Evolutionary conservation across 2,113 vertebrate genomes (phyloP).

Genomic region (Cervus canadensis): DNA sequence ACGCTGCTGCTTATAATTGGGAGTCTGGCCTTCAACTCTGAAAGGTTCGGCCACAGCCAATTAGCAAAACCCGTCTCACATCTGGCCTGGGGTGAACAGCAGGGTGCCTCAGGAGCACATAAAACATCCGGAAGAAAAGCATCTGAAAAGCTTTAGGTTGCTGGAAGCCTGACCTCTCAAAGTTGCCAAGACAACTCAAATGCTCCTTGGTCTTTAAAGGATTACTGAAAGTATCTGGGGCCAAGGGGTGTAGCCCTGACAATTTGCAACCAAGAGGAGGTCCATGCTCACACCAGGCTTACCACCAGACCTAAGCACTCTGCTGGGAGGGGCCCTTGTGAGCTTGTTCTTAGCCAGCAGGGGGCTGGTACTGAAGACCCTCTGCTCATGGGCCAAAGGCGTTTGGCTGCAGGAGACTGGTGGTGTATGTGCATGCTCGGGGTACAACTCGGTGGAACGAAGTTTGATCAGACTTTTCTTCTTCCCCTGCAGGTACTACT

Average conservation of each 20-base stretch:
- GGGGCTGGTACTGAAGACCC: conserved; percentile 50
- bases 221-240: not conserved
- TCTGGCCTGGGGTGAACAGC: not conserved
- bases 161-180: not conserved
- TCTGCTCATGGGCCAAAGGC: conserved; percentile 21
- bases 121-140: not conserved
- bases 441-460: conserved; percentile 22
- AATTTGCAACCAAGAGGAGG: not conserved
- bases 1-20: not conserved
- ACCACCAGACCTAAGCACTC: not conserved
- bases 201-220: conserved; percentile 15
- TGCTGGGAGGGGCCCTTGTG: not conserved
- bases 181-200: conserved; percentile 23
- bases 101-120: not conserved
- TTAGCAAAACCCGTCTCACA: not conserved
- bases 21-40: not conserved
- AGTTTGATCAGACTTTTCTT: conserved; percentile 38
- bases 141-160: conserved; percentile 32
- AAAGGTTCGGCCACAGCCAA: not conserved
- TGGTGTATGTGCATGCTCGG: conserved; percentile 3
- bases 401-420: conserved; percentile 22
- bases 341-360: not conserved
- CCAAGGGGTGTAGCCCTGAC: not conserved
- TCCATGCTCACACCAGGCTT: not conserved
- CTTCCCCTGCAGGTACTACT: conserved; percentile 67